Evolutionary conservation across 2,113 vertebrate genomes (phyloP).

Genomic region (Nibea coibor): DNA sequence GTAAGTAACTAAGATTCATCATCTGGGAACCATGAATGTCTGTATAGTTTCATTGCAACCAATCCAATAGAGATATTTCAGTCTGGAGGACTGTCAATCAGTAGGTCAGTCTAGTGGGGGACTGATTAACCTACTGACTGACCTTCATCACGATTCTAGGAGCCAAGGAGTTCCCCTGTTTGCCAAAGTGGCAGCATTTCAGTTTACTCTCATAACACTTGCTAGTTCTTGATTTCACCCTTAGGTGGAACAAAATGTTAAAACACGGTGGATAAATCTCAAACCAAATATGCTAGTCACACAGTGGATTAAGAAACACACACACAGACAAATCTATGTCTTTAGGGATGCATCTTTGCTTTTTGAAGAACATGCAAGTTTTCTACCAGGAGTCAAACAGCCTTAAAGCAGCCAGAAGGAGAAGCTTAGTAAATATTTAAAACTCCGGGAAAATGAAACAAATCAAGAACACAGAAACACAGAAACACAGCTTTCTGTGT

Average conservation of each 20-base stretch:
- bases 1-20: not conserved
- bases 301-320: conserved; percentile 18
- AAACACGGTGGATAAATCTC: not conserved
- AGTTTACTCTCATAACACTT: not conserved
- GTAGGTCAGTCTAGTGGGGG: not conserved
- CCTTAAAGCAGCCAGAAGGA: conserved; percentile 1
- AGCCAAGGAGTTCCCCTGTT: not conserved
- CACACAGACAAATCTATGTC: conserved; percentile 3
- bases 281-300: conserved; percentile 3
- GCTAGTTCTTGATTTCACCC: not conserved
- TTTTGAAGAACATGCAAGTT: conserved; percentile 1
- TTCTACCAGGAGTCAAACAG: conserved; percentile 1
- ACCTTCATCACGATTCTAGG: no score
- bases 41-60: not conserved
- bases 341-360: conserved; percentile 5
- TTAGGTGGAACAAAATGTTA: not conserved
- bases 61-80: not conserved
- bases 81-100: no score
- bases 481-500: not conserved
- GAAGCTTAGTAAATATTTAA: not conserved
- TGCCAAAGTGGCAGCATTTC: not conserved
- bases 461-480: not conserved
- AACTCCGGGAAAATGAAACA: conserved; percentile 11
- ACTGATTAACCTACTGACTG: no score
- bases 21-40: not conserved